A percentile compares a stretch with the other conserved stretches of the same genome.
These are phyloP conservation scores for Rostratula benghalensis DNA, from an alignment of 2,113 vertebrate genomes.

Conservation along the genomic window DNA sequence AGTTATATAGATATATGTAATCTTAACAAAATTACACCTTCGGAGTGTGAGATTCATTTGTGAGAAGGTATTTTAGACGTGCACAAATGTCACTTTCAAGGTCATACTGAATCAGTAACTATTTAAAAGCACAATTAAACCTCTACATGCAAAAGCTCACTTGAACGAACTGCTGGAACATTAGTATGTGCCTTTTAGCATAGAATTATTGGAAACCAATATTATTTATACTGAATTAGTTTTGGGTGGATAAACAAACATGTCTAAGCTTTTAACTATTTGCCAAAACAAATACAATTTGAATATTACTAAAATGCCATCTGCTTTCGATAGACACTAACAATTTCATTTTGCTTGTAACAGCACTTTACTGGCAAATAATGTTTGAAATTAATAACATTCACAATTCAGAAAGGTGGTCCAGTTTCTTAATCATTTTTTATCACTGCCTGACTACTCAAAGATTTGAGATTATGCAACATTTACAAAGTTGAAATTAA, in stretches of 20 bases:
- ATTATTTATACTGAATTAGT: slow-evolving; percentile 69
- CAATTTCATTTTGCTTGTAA: slow-evolving; percentile 56
- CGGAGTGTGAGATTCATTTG: slow-evolving; percentile 44
- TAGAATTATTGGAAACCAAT: slow-evolving; percentile 60
- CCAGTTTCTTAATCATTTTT: slow-evolving; percentile 42
- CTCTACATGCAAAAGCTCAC: slow-evolving; percentile 71
- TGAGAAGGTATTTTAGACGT: slow-evolving; percentile 63
- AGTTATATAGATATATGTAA: slow-evolving; percentile 60
- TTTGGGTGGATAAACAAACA: slow-evolving; percentile 55
- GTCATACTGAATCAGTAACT: slow-evolving; percentile 68
- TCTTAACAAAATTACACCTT: slow-evolving; percentile 44
- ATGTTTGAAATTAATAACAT: slow-evolving; percentile 36
- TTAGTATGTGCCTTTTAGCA: slow-evolving; percentile 80
- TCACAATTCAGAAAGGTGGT: slow-evolving; percentile 6
- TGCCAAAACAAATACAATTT: slow-evolving; percentile 69
- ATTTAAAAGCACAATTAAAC: slow-evolving; percentile 79
- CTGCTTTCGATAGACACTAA: slow-evolving; percentile 53
- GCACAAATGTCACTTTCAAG: slow-evolving; percentile 76
- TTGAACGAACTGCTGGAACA: slow-evolving; percentile 75
- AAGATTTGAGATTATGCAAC: slow-evolving; percentile 46
- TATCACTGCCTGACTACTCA: slow-evolving; percentile 29
- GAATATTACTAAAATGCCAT: slow-evolving; percentile 50
- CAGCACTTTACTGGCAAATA: slow-evolving; percentile 62
- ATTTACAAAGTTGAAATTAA: slow-evolving; percentile 65
- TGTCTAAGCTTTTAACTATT: slow-evolving; percentile 62